These are phyloP conservation scores for Vidua macroura DNA, from an alignment of 2,113 vertebrate genomes.

Conservation along the genomic window DNA sequence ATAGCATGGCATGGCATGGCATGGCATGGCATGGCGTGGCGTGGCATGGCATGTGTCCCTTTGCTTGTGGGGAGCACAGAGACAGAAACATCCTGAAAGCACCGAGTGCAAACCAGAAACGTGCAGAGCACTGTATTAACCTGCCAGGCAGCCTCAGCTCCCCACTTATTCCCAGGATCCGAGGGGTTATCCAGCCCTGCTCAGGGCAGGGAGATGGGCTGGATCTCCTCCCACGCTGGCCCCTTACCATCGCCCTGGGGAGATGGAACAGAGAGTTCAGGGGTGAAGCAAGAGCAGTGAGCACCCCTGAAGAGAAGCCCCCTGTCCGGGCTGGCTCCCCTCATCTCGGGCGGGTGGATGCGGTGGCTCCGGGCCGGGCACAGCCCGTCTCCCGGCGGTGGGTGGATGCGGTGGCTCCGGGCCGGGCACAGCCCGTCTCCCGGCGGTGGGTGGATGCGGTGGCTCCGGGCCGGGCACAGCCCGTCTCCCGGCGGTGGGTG, in stretches of 20 bases:
- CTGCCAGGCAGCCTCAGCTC: neutral
- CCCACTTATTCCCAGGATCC: neutral
- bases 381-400: too few relatives aligned
- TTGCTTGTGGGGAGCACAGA: accelerated
- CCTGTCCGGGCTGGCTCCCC: accelerated
- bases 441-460: neutral
- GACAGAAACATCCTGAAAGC: neutral
- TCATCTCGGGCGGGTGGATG: neutral
- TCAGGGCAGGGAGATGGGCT: neutral
- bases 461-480: too few relatives aligned
- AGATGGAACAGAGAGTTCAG: neutral
- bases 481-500: neutral
- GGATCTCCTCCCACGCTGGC: neutral
- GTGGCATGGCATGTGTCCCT: accelerated
- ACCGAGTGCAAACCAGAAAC: accelerated
- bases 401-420: too few relatives aligned
- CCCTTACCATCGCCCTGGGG: neutral
- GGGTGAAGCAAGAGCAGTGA: neutral
- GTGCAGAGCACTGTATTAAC: neutral
- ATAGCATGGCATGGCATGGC: neutral
- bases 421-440: neutral
- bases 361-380: accelerated
- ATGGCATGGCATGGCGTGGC: too few relatives aligned
- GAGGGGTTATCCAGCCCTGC: neutral
- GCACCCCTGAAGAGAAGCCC: neutral